Conservation (phyloP, 2,113 vertebrate genomes). For the Dicerorhinus sumatrensis region DNA sequence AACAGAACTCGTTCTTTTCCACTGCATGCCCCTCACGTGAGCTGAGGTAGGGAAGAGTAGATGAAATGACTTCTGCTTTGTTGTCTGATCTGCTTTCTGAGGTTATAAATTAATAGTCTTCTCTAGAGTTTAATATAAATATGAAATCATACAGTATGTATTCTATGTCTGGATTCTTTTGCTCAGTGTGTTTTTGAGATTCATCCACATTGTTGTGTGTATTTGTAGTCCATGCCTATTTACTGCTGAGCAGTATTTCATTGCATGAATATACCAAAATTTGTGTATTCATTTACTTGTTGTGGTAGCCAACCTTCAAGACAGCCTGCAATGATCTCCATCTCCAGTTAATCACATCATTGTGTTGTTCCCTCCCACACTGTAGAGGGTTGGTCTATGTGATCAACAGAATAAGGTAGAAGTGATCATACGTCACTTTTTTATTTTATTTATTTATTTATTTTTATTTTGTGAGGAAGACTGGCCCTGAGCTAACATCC, state of each 20-base stretch:
- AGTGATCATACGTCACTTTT: background rate
- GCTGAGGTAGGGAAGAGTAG: background rate
- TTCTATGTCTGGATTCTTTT: background rate
- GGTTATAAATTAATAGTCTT: background rate
- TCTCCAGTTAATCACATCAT: background rate
- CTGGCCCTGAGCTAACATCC: too few relatives aligned
- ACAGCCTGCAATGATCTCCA: too few relatives aligned
- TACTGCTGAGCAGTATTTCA: background rate
- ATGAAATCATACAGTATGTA: background rate
- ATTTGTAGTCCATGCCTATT: background rate
- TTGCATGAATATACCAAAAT: rapidly evolving
- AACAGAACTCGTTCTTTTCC: background rate
- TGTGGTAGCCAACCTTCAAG: background rate
- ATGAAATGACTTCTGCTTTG: background rate
- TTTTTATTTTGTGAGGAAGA: too few relatives aligned
- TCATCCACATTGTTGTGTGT: background rate
- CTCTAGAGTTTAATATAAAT: background rate
- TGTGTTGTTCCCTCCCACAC: background rate
- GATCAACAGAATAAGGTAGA: background rate
- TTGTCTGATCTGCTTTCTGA: background rate
- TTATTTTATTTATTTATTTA: too few relatives aligned
- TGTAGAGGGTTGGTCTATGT: background rate
- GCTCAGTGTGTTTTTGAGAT: background rate
- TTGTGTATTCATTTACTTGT: background rate
- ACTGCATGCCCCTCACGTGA: background rate